Percentiles rank a stretch among this genome's conserved stretches.
These are phyloP conservation scores for Sarcophaga caerulescens DNA, from an alignment of 2,888 invertebrate species.

Conservation along the genomic window DNA sequence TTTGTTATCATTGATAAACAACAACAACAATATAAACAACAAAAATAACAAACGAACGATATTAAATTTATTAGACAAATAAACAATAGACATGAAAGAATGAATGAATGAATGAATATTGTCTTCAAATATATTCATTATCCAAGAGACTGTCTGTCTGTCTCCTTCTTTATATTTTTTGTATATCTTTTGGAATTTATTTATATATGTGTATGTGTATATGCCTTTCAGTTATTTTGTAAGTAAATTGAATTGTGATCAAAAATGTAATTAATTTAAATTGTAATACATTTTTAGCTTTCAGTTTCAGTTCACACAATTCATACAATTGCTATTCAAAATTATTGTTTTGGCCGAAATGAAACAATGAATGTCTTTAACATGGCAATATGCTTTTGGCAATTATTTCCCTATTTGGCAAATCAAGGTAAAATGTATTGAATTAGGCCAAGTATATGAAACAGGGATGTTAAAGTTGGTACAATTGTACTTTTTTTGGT, in stretches of 20 bases:
- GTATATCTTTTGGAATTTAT: neutral
- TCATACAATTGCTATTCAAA: neutral
- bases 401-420: neutral
- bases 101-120: neutral
- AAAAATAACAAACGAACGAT: slow-evolving; percentile 3
- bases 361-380: neutral
- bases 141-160: neutral
- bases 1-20: neutral
- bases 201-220: neutral
- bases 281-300: neutral
- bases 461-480: too few relatives aligned
- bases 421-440: neutral
- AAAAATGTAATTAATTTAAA: neutral
- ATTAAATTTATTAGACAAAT: slow-evolving; percentile 44
- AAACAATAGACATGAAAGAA: slow-evolving; percentile 2
- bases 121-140: slow-evolving; percentile 28
- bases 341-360: neutral
- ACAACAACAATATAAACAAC: slow-evolving; percentile 1
- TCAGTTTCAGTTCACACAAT: neutral
- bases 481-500: too few relatives aligned
- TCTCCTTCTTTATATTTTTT: neutral
- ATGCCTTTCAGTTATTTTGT: neutral
- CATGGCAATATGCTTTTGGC: neutral
- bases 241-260: neutral
- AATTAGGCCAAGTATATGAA: neutral